phyloP scores from a whole-genome alignment of 2,888 invertebrate species.

The Troglohyphantes excavatus region DNA sequence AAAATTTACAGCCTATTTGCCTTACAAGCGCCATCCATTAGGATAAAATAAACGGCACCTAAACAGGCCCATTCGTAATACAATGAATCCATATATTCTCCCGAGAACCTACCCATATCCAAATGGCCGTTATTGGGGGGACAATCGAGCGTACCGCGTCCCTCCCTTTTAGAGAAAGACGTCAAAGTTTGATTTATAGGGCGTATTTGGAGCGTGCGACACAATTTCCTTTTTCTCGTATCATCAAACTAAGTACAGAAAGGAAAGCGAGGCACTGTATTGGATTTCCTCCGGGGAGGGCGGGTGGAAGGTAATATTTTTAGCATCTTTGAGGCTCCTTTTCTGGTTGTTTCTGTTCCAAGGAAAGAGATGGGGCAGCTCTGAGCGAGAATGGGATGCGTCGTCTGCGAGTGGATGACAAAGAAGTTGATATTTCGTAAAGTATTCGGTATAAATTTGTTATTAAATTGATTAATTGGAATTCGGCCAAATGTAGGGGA shows the following conservation, averaged over 20 bases:
- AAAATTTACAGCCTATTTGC: too few species aligned
- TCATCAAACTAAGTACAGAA: slow-evolving; percentile 11
- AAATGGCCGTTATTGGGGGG: background rate
- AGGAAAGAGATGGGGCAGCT: background rate
- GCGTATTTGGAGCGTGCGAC: slow-evolving; percentile 36
- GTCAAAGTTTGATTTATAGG: slow-evolving; percentile 50
- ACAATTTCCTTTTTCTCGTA: slow-evolving; percentile 33
- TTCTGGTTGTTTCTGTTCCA: background rate
- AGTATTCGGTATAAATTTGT: too few species aligned
- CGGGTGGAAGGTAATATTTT: background rate
- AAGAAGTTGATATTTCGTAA: too few species aligned
- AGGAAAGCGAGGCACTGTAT: background rate
- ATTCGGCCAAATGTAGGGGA: too few species aligned
- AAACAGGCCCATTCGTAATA: background rate
- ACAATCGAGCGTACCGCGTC: background rate
- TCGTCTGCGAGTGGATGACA: too few species aligned
- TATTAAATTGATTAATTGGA: too few species aligned
- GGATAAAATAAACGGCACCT: background rate
- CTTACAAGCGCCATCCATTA: background rate
- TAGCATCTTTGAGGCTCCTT: background rate
- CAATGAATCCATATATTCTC: background rate
- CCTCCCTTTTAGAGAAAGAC: slow-evolving; percentile 4
- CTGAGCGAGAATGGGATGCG: too few species aligned
- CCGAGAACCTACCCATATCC: background rate
- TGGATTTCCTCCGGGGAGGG: background rate